phyloP scores from a whole-genome alignment of 2,113 vertebrate genomes.

The Aleadryas rufinucha region DNA sequence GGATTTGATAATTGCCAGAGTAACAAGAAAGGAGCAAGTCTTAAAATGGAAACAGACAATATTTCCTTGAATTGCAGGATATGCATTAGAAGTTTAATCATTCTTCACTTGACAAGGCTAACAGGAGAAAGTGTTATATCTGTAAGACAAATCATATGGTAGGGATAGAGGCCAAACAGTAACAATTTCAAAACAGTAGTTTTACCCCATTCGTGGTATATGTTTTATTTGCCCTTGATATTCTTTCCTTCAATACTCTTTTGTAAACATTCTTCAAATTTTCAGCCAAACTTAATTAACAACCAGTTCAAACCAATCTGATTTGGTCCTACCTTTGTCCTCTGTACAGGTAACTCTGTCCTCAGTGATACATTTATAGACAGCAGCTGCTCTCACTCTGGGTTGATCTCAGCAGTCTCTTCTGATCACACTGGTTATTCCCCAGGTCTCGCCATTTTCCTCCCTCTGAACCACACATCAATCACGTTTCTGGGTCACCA shows the following conservation, averaged over 20 bases:
- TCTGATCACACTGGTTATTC: background rate
- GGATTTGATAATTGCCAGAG: background rate
- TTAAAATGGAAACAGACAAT: background rate
- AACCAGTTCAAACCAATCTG: background rate
- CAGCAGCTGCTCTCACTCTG: background rate
- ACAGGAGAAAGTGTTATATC: background rate
- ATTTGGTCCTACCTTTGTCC: background rate
- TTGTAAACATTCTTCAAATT: background rate
- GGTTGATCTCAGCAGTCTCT: background rate
- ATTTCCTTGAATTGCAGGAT: background rate
- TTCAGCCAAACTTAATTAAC: background rate
- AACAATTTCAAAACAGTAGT: background rate
- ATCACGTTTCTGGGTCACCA: background rate
- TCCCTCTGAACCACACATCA: background rate
- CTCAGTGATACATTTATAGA: background rate
- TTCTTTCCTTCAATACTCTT: background rate
- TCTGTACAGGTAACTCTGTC: background rate
- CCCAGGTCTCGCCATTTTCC: rapidly evolving
- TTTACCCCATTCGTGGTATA: background rate
- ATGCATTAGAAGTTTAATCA: background rate
- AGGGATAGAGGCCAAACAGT: background rate
- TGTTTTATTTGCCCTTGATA: background rate
- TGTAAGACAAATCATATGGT: background rate
- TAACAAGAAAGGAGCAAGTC: background rate
- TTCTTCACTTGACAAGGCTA: background rate